Evolutionary conservation across 37 sponge, comb jelly and placozoan species (phyloP), one percentile per base, ranked within the genome.

Genomic region (Spongilla lacustris): DNA sequence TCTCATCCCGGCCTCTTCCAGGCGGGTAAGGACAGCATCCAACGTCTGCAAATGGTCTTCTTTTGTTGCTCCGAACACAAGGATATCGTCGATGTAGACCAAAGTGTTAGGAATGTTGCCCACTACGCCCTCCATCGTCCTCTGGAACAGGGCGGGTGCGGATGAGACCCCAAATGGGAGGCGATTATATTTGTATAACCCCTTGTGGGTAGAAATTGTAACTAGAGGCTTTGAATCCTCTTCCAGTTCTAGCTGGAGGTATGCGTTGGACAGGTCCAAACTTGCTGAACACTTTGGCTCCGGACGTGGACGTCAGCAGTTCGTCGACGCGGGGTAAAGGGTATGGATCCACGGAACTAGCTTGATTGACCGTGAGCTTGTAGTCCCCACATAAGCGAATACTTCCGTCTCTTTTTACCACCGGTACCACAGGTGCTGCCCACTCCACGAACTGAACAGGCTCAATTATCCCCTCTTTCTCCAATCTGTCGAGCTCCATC

Each of bases 141-240:
- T 8, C 29, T 79, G 79, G 30, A 79, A 79, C 23, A 79, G 2
- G 14, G 58, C 8, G 2, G 79, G 79, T 29, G 79, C 79, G 8
- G 79, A 50, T 23, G 79, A 41, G n/a, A 79, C 29, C 12, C 79
- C 79, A 49, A 79, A 79, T 10, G 50, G 79, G 8, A 79, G 48
- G 6, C 13, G 48, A 27, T 31, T 32, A 29, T 72, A 32, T 32
- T 13, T 12, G 13, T 14, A 32, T 72, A 32, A 72, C 21, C 28
- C 73, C 27, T 72, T 72, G 28, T 32, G 73, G 28, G 30, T 32
- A 72, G 73, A 32, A 29, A 32, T 72, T 5, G 73, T 33, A 14
- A 13, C 14, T 0, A 13, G 27, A 1, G 13, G 12, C 29, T 72
- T 72, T 11, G 73, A 72, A 13, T 72, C 73, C 34, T 72, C 73